Conservation (phyloP, 2,797 vertebrate species). For the Eulemur coronatus region DNA sequence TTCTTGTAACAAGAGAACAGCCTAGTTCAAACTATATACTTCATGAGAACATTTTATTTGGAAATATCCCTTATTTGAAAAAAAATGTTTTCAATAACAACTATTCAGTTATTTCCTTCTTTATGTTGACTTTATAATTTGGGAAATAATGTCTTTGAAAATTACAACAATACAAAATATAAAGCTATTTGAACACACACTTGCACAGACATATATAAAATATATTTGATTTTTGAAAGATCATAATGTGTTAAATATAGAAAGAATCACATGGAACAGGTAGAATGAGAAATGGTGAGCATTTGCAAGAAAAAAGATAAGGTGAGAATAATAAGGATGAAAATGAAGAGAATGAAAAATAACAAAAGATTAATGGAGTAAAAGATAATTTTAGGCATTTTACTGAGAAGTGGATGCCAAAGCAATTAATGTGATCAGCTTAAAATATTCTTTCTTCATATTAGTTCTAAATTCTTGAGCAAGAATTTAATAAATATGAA, state of each 20-base stretch:
- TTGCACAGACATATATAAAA: not conserved
- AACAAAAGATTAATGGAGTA: not conserved
- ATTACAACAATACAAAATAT: not conserved
- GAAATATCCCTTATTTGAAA: not conserved
- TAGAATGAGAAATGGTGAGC: not conserved
- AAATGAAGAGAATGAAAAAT: not conserved
- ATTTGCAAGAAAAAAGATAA: slow-evolving; percentile 23
- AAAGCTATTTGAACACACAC: not conserved
- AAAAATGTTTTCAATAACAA: not conserved
- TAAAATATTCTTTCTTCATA: not conserved
- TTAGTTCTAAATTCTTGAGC: not conserved
- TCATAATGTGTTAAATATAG: not conserved
- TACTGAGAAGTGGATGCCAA: not conserved
- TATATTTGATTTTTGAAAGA: not conserved
- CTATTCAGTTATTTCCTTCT: not conserved
- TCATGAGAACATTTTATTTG: not conserved
- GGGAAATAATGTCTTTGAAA: not conserved
- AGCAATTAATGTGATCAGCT: not conserved
- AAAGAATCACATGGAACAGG: not conserved
- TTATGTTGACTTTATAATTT: not conserved
- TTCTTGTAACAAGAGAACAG: not conserved
- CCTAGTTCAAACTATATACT: not conserved
- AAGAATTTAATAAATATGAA: not conserved
- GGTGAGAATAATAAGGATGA: not conserved
- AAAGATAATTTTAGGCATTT: not conserved